These are phyloP conservation scores for Stenoptilia bipunctidactyla DNA, from an alignment of 2,888 invertebrate species.

Conservation along the genomic window DNA sequence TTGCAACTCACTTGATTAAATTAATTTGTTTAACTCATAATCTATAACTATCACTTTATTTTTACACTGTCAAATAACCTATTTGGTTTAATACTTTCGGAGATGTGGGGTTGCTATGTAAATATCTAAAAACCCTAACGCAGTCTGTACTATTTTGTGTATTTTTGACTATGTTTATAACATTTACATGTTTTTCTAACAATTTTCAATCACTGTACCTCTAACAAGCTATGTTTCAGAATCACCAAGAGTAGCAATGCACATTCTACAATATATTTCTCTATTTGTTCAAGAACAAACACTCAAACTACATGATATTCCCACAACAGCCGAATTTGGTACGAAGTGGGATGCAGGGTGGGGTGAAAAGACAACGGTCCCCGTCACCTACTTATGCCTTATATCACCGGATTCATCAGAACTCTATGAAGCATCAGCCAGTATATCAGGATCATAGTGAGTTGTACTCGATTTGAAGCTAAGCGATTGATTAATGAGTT, in stretches of 20 bases:
- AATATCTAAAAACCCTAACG: no score
- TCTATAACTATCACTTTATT: no score
- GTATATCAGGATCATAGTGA: constrained; percentile 75
- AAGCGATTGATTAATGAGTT: no score
- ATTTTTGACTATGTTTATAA: no score
- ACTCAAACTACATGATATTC: constrained; percentile 40
- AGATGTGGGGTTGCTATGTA: no score
- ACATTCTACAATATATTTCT: constrained; percentile 8
- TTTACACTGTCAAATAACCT: no score
- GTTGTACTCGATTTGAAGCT: no score
- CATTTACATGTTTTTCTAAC: no score
- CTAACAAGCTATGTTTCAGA: background rate
- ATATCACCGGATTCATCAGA: constrained; percentile 50
- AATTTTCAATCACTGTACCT: background rate
- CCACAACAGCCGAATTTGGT: constrained; percentile 48
- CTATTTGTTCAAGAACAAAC: constrained; percentile 24
- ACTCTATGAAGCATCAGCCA: constrained; percentile 54
- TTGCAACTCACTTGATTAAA: no score
- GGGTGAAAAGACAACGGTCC: constrained; percentile 68
- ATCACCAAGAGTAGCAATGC: constrained; percentile 8
- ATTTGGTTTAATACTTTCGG: no score
- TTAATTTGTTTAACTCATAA: no score
- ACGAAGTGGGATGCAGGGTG: constrained; percentile 49
- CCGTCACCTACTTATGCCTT: constrained; percentile 71
- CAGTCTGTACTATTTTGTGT: no score